phyloP scores from a whole-genome alignment of 1,140 invertebrate species.

The Cherax destructor region DNA sequence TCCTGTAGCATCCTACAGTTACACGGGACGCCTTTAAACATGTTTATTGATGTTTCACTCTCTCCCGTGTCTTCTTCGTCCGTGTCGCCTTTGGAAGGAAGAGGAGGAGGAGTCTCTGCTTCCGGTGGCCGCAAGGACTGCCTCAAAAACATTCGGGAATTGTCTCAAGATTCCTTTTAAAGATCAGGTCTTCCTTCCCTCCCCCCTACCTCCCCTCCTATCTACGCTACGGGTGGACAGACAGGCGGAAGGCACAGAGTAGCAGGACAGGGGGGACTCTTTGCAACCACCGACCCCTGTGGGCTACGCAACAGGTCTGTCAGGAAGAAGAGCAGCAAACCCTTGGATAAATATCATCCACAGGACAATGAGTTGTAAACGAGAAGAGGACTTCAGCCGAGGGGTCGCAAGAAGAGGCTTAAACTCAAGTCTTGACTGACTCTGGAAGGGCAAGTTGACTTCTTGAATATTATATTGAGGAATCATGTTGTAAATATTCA shows the following conservation, averaged over 20 bases:
- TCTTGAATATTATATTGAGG: neutral
- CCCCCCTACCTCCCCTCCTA: neutral
- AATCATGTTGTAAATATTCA: too few relatives aligned
- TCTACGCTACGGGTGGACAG: neutral
- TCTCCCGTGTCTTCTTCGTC: slow-evolving; percentile 14
- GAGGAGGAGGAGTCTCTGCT: slow-evolving; percentile 5
- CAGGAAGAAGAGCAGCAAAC: neutral
- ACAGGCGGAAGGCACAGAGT: too few relatives aligned
- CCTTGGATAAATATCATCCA: neutral
- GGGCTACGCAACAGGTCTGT: neutral
- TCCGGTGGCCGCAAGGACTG: neutral
- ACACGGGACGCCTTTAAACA: slow-evolving; percentile 39
- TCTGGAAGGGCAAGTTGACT: neutral
- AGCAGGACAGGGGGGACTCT: too few relatives aligned
- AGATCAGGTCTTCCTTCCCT: neutral
- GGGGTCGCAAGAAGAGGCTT: neutral
- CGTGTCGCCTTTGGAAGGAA: slow-evolving; percentile 20
- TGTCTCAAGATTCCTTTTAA: neutral
- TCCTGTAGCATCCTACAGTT: slow-evolving; percentile 21
- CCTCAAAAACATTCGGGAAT: neutral
- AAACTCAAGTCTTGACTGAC: neutral
- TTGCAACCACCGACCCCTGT: too few relatives aligned
- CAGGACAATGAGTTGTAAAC: neutral
- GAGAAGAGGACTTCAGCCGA: neutral
- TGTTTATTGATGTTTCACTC: slow-evolving; percentile 48